Evolutionary conservation across 1,140 invertebrate genomes (phyloP).

Genomic region (Penaeus japonicus): DNA sequence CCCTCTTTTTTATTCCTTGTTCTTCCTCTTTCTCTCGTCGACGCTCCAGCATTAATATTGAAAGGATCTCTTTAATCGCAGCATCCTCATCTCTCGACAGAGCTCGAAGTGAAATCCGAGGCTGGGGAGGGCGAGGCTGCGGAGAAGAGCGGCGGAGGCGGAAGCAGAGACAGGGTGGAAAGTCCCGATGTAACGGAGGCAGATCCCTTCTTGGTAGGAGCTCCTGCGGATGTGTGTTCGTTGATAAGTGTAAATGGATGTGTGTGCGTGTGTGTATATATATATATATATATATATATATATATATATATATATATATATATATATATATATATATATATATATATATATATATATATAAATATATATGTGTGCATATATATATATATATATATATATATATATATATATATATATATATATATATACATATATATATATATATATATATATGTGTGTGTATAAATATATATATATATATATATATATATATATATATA

Average conservation of each 20-base stretch:
- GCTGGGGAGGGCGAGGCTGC: not conserved
- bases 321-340: not conserved
- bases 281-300: not conserved
- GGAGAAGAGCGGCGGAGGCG: not conserved
- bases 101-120: not conserved
- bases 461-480: not conserved
- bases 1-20: no score
- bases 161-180: not conserved
- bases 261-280: not conserved
- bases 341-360: not conserved
- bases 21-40: not conserved
- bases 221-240: no score
- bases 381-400: not conserved
- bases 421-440: not conserved
- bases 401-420: not conserved
- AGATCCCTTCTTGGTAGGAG: slow-evolving; percentile 14
- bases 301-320: not conserved
- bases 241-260: not conserved
- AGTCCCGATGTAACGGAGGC: not conserved
- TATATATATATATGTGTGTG: not conserved
- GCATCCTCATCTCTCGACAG: not conserved
- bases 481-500: not conserved
- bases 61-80: not conserved
- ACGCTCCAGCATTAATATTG: not conserved
- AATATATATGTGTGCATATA: not conserved